Base-by-base conservation (phyloP, 2,888 invertebrate species). In the Halictus quadricinctus region DNA sequence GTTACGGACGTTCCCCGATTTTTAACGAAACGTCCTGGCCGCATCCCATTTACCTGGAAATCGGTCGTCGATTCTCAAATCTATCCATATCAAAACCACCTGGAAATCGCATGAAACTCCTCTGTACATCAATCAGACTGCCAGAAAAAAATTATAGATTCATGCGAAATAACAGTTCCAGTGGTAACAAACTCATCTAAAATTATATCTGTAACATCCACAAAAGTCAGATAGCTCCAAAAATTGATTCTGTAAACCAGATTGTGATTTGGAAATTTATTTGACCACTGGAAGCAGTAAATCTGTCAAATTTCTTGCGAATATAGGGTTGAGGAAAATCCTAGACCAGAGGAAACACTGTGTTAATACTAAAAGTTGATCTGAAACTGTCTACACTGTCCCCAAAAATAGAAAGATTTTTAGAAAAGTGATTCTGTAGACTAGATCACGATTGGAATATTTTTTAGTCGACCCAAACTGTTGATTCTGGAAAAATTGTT, bases 1-100 rank as follows among this genome's bases (percentile, higher is more conserved):
- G 86, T 86, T 83, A 79, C 41, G 81, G 83, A 89, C 84, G 87
- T 87, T 87, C 76, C 46, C 86, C 86, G 89, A 90, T 91, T 90
- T 87, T 84, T 86, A 89, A 91, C 87, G 87, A 25, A 64, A 76
- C 64, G 66, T 36, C 46, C 66, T 25, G 29, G 18, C 50, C 43
- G 83, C 72, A 58, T 77, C 73, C 43, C 46, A 4, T 54, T n/a
- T 54, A n/a, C 54, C 54, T n/a, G 54, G 54, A n/a, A 54, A n/a
- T 54, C 21, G 8, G 10, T n/a, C 21, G 54, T 2, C 54, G 54
- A 54, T n/a, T 54, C 54, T 54, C 21, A 21, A 54, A n/a, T 21
- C 10, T n/a, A 54, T 54, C 21, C n/a, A 21, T n/a, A n/a, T 1
- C 54, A n/a, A 8, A 54, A 21, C 8, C 8, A 54, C 10, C 54